phyloP scores from a whole-genome alignment of 2,797 vertebrate species.

The Gouania willdenowi region DNA sequence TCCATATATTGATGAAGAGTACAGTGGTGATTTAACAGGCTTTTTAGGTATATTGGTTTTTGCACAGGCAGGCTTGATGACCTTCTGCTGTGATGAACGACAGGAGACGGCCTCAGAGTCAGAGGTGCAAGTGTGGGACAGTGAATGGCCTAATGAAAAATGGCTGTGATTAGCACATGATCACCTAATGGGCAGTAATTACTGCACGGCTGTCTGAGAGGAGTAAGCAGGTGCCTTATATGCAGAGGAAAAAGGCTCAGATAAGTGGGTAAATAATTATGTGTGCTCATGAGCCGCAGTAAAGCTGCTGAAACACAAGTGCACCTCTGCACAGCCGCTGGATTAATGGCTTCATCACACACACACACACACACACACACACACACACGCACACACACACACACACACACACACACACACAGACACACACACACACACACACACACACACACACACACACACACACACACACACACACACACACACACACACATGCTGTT shows the following conservation, averaged over 20 bases:
- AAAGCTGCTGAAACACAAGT: slow-evolving; percentile 18
- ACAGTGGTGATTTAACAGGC: no score
- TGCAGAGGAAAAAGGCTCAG: slow-evolving; percentile 7
- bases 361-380: slow-evolving; percentile 7
- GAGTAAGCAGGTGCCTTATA: slow-evolving; percentile 14
- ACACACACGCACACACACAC: slow-evolving; percentile 2
- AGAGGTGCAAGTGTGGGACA: slow-evolving; percentile 44
- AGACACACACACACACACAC: neutral
- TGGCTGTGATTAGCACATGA: slow-evolving; percentile 69
- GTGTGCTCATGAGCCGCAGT: slow-evolving; percentile 24
- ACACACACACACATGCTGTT: neutral
- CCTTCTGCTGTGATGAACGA: slow-evolving; percentile 45
- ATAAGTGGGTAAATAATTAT: slow-evolving; percentile 4
- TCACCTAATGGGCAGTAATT: slow-evolving; percentile 76
- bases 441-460: no score
- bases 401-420: neutral
- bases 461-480: slow-evolving; percentile 1
- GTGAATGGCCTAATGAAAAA: slow-evolving; percentile 67
- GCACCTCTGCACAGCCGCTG: slow-evolving; percentile 9
- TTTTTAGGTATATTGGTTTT: slow-evolving; percentile 11
- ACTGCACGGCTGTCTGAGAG: slow-evolving; percentile 52
- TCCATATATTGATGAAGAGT: no score
- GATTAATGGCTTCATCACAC: slow-evolving; percentile 12
- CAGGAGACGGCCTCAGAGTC: slow-evolving; percentile 39
- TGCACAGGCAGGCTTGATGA: slow-evolving; percentile 16